Evolutionary conservation across 2,113 vertebrate genomes (phyloP).

Genomic region (Xerus inauris): DNA sequence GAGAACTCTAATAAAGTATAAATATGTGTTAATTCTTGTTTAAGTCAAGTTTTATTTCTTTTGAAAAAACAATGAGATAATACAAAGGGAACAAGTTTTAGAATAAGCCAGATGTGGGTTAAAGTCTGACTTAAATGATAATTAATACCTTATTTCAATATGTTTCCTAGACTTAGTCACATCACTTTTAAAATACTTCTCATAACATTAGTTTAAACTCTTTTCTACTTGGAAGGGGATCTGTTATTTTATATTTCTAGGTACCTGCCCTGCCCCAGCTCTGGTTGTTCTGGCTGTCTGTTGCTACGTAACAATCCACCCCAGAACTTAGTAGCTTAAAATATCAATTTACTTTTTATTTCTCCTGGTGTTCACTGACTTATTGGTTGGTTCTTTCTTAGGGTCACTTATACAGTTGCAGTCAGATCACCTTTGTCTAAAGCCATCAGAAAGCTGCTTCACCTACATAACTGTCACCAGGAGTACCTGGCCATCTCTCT

Average conservation of each 20-base stretch:
- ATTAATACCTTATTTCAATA: background rate
- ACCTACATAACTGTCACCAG: background rate
- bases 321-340: background rate
- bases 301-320: background rate
- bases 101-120: background rate
- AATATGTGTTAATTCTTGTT: background rate
- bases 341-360: background rate
- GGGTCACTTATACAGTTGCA: background rate
- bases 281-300: background rate
- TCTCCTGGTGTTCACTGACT: background rate
- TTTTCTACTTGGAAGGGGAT: background rate
- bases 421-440: background rate
- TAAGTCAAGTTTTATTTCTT: conserved; percentile 2
- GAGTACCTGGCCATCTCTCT: background rate
- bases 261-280: background rate
- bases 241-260: background rate
- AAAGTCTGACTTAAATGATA: background rate
- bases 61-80: background rate
- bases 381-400: background rate
- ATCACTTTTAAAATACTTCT: background rate
- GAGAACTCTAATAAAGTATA: background rate
- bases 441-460: background rate
- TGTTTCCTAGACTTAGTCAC: background rate
- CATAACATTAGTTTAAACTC: background rate
- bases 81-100: background rate